Base-by-base conservation (phyloP, 2,113 vertebrate species). In the Bambusicola thoracicus region DNA sequence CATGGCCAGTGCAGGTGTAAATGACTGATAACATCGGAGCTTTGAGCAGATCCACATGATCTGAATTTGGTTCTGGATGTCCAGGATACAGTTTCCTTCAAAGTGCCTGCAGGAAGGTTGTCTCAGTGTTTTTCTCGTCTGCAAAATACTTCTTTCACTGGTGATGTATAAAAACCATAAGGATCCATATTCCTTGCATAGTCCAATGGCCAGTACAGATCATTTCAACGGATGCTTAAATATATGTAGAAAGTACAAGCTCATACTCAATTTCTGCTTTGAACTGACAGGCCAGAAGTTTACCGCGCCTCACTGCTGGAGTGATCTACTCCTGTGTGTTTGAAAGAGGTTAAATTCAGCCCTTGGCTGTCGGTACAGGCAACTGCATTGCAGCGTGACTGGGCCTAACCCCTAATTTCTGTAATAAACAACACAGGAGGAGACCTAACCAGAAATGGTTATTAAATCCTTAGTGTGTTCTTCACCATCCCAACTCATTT, bases 61-160 rank as follows among this genome's bases (percentile, higher is more conserved):
- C 34, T 51, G 3, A 41, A 15, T 70, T 67, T 83, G 5, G 8
- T 93, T 95, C 78, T 77, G 81, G 36, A 92, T 80, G 75, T 79
- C 62, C 72, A 97, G 65, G 56, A 88, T 92, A 27, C 40, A 15
- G 74, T 88, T 93, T 96, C 94, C 91, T 96, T 73, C 51, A 93
- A 80, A 84, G 58, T 68, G 16, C 22, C 30, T 70, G 80, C 87
- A 95, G 75, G 46, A 69, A 91, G 69, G 59, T 87, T 87, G 49
- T 92, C 69, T 90, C 62, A 67, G n/a, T 77, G 80, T 84, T 89
- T 91, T 82, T 89, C 73, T 20, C 30, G 68, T 69, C 92, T 62
- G 51, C 51, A 90, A 81, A 94, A 96, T 87, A 48, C 24, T 82
- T 82, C 79, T 65, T 18, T 70, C 38, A 16, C 49, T 78, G 62